Base-by-base conservation (phyloP, 2,113 vertebrate genomes). In the Seriola rivoliana region DNA sequence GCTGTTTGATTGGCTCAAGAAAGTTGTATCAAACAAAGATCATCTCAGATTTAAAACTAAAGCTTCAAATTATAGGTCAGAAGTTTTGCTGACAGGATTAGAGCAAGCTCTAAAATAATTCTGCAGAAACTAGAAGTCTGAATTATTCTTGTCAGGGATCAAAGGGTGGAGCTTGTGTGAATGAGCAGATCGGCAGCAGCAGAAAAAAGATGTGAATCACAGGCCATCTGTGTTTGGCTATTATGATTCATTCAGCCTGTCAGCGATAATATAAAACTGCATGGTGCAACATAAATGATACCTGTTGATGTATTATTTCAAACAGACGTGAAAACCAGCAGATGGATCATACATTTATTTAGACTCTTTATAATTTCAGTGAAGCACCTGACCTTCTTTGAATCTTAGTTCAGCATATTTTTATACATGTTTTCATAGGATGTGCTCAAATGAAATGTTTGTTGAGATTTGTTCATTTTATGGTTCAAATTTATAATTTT, bases 151-250 rank as follows among this genome's bases (percentile, higher is more conserved):
- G n/a, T 14, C 58, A n/a, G 55, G 5, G 52, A 42, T 84, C 71
- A 66, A 40, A 66, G 46, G 75, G 59, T n/a, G 57, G 42, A 17
- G 42, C 40, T n/a, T 19, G 19, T 77, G 71, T 77, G 29, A 72
- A 65, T 21, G 50, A 25, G 7, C 46, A 23, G 11, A 83, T 66
- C 3, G n/a, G 65, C 40, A 23, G 2, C 19, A 57, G 64, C 57
- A 11, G 25, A 13, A 68, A 65, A 70, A 71, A 57, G 8, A n/a
- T 64, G 66, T 75, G 34, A 78, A 50, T 54, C 54, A 25, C 66
- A 72, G 21, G 16, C 44, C 21, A 71, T 75, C 64, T 80, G 19
- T 69, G 54, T 21, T 34, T 34, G 2, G 12, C 19, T 12, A 38
- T 7, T 21, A 58, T 17, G 38, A 70, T n/a, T 64, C 2, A 29